Base-by-base conservation (phyloP, 2,113 vertebrate species). In the Oreocharis arfaki region DNA sequence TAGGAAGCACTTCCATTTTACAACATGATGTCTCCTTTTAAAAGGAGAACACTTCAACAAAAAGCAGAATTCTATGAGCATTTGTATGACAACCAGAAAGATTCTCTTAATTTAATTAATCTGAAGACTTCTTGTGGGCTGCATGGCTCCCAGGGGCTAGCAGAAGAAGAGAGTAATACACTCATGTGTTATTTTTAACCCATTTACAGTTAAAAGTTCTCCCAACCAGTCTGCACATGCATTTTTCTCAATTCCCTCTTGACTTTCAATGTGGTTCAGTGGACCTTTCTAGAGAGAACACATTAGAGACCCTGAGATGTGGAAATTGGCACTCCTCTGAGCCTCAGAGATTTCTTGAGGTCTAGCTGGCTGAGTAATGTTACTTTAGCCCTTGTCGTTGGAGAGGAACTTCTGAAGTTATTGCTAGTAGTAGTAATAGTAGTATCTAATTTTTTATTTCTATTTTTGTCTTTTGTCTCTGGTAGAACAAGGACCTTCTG, bases 221-320 rank as follows among this genome's bases (percentile, higher is more conserved):
- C 9, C 11, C n/a, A 35, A 4, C 2, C 13, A 39, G 14, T 35
- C 4, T 49, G 3, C 30, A 28, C 8, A 18, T 6, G 5, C 22
- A 13, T 80, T 83, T 86, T 83, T 74, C 33, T 60, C 27, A 32
- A 28, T 83, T 81, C 5, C 1, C 55, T 69, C 70, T 74, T 23
- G 50, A 1, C 17, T 61, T 61, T 21, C 39, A 59, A 12, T 33
- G 18, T 20, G 21, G 50, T n/a, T 73, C 42, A 46, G 20, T 26
- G 21, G 27, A 44, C 5, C 15, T 56, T 65, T 78, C 42, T 47
- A n/a, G 17, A 73, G 4, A 15, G 55, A 79, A 28, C 5, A 60
- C 6, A 19, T 28, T 39, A 7, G 7, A 84, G 28, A 76, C 13
- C 16, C 16, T 73, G n/a, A 37, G 13, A 33, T 44, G 13, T 42